Conservation (phyloP, 2,797 vertebrate genomes). For the Zenarchopterus dispar region DNA sequence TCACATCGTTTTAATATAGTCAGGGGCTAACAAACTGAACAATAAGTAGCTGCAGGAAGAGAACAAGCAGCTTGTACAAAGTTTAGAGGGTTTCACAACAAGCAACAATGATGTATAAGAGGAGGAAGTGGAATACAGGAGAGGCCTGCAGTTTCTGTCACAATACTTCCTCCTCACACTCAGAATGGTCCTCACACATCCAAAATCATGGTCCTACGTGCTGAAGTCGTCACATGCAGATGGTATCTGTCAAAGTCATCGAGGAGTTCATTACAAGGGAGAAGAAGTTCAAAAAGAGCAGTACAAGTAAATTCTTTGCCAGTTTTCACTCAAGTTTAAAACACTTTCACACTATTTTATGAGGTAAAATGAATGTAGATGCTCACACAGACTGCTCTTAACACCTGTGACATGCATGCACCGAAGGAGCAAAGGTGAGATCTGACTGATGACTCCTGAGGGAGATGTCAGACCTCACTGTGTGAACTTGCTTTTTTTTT, state of each 20-base stretch:
- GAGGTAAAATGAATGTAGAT: not conserved
- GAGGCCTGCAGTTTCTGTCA: constrained; percentile 59
- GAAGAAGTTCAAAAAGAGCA: not conserved
- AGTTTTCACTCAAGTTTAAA: not conserved
- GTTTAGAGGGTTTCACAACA: constrained; percentile 73
- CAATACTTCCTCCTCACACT: constrained; percentile 68
- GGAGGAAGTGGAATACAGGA: constrained; percentile 72
- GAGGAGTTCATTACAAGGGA: not conserved
- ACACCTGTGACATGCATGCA: not conserved
- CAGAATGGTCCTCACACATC: constrained; percentile 13
- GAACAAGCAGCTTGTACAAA: constrained; percentile 39
- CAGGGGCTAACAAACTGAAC: not conserved
- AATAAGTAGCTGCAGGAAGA: constrained; percentile 53
- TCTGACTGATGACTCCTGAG: not conserved
- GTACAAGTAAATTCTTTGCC: not conserved
- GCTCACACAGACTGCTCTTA: not conserved
- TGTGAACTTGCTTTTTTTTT: not conserved
- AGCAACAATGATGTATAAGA: constrained; percentile 44
- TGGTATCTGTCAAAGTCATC: not conserved
- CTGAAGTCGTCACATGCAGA: not conserved
- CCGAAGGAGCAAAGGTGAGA: not conserved
- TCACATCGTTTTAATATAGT: not conserved
- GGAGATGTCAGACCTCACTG: no score
- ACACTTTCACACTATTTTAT: not conserved
- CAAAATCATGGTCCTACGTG: not conserved